phyloP scores from a whole-genome alignment of 2,888 invertebrate genomes.

The Tenthredo mesomela region DNA sequence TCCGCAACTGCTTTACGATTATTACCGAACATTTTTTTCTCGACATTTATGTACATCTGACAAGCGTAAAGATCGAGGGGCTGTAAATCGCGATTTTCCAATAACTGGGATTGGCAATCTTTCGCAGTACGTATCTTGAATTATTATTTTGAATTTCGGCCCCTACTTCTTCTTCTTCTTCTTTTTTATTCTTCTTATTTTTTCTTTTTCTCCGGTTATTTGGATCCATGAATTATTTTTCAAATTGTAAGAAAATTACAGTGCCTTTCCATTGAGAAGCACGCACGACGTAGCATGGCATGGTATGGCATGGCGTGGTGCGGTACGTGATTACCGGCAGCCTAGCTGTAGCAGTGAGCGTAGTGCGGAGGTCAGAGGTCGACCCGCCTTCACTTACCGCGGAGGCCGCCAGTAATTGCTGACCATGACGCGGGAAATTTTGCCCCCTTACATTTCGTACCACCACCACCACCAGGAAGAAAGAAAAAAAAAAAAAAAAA shows the following conservation, averaged over 20 bases:
- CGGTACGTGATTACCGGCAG: constrained; percentile 75
- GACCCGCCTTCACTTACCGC: constrained; percentile 75
- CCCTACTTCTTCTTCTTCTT: background rate
- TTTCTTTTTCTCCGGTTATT: background rate
- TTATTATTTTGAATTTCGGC: background rate
- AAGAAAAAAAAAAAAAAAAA: background rate
- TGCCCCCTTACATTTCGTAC: constrained; percentile 11
- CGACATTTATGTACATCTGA: background rate
- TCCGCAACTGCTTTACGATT: constrained; percentile 59
- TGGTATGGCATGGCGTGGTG: constrained; percentile 65
- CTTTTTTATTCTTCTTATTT: background rate
- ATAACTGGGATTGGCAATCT: background rate
- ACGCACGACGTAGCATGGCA: constrained; percentile 56
- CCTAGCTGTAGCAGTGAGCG: constrained; percentile 70
- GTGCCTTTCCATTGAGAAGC: constrained; percentile 60
- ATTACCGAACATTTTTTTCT: background rate
- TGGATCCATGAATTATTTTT: constrained; percentile 64
- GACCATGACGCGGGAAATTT: constrained; percentile 71
- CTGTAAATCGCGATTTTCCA: constrained; percentile 3
- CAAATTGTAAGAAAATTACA: constrained; percentile 73
- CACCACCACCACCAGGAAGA: background rate
- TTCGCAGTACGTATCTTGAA: background rate
- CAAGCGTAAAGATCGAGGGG: background rate
- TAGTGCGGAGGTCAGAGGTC: constrained; percentile 73
- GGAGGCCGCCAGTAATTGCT: constrained; percentile 73